Evolutionary conservation across 2,888 invertebrate species (phyloP).

Genomic region (Marronus borbonicus): DNA sequence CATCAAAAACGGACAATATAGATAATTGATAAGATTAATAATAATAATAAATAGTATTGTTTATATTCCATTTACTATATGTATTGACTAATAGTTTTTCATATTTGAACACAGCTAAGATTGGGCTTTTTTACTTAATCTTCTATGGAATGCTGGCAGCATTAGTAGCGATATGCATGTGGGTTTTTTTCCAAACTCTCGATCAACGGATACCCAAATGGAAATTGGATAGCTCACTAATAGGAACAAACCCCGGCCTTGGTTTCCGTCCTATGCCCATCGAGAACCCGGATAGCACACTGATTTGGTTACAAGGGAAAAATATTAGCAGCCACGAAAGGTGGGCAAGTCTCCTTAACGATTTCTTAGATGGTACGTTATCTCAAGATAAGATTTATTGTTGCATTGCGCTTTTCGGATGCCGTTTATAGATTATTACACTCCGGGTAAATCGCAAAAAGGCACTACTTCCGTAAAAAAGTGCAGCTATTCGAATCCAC

Average conservation of each 20-base stretch:
- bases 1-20: too few species aligned
- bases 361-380: slow-evolving; percentile 83
- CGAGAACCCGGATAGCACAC: slow-evolving; percentile 91
- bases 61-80: too few species aligned
- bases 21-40: too few species aligned
- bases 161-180: slow-evolving; percentile 94
- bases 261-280: slow-evolving; percentile 95
- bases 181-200: slow-evolving; percentile 93
- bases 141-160: slow-evolving; percentile 95
- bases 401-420: background rate
- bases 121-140: slow-evolving; percentile 93
- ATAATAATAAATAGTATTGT: too few species aligned
- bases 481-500: slow-evolving; percentile 66
- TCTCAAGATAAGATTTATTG: background rate
- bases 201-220: slow-evolving; percentile 93
- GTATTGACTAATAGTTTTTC: background rate
- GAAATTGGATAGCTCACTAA: slow-evolving; percentile 88
- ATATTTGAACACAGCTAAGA: slow-evolving; percentile 82
- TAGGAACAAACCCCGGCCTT: slow-evolving; percentile 96
- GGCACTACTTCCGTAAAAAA: slow-evolving; percentile 67
- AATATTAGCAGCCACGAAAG: slow-evolving; percentile 82
- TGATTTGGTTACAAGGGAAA: slow-evolving; percentile 95
- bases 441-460: slow-evolving; percentile 68
- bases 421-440: slow-evolving; percentile 65
- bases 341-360: slow-evolving; percentile 84